Evolutionary conservation across 2,797 vertebrate species (phyloP).

Genomic region (Pteronotus mesoamericanus): DNA sequence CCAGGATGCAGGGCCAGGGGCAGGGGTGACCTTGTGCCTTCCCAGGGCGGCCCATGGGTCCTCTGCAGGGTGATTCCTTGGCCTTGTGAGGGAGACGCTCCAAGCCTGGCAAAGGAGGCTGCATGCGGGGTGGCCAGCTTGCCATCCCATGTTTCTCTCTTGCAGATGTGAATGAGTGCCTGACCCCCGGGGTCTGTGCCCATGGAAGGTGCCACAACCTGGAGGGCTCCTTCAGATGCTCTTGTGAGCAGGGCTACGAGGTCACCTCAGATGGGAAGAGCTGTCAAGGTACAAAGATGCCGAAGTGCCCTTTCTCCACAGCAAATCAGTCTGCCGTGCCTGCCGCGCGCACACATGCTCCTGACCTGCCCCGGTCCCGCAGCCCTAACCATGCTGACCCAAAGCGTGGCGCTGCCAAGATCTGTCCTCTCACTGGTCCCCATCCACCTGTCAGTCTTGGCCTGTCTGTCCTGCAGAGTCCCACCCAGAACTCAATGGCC

Average conservation of each 20-base stretch:
- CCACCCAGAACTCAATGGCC: conserved; percentile 65
- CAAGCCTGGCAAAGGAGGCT: background rate
- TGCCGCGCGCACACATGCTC: background rate
- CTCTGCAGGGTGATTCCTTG: background rate
- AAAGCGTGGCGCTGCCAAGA: background rate
- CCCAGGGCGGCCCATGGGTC: background rate
- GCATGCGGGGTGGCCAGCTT: background rate
- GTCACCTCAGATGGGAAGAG: conserved; percentile 83
- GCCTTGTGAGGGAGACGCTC: background rate
- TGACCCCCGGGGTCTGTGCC: conserved; percentile 82
- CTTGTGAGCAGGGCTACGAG: conserved; percentile 88
- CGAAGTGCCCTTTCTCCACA: background rate
- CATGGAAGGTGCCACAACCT: conserved; percentile 89
- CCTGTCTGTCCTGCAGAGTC: background rate
- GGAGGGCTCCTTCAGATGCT: conserved; percentile 89
- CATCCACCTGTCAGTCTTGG: background rate
- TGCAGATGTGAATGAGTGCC: conserved; percentile 89
- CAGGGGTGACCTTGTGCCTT: background rate
- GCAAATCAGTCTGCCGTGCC: background rate
- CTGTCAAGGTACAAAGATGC: conserved; percentile 85
- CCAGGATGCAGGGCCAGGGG: background rate
- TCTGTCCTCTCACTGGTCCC: background rate
- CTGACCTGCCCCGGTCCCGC: background rate
- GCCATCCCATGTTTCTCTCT: conserved; percentile 1
- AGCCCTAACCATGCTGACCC: background rate